phyloP scores from a whole-genome alignment of 2,797 vertebrate genomes.

The Odontamblyopus rebecca region DNA sequence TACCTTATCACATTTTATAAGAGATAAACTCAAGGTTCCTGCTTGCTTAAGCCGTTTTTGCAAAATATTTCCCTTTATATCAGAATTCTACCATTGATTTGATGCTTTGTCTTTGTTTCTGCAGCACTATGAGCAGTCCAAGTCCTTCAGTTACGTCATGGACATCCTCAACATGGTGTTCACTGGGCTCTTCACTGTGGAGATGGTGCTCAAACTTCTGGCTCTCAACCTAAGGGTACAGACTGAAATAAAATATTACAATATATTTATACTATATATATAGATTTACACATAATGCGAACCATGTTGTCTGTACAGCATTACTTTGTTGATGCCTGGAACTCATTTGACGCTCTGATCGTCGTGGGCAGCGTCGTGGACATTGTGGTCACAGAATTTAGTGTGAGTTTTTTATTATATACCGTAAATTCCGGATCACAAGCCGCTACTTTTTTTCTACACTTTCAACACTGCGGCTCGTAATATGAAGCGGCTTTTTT shows the following conservation, averaged over 20 bases:
- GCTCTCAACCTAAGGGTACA: conserved; percentile 93
- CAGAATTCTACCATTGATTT: neutral
- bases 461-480: too few relatives aligned
- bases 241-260: conserved; percentile 21
- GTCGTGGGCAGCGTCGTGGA: conserved; percentile 98
- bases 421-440: too few relatives aligned
- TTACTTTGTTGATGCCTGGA: conserved; percentile 99
- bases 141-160: conserved; percentile 91
- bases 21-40: too few relatives aligned
- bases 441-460: too few relatives aligned
- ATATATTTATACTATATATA: neutral
- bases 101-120: neutral
- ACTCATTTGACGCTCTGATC: conserved; percentile 98
- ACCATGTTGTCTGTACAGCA: conserved; percentile 75
- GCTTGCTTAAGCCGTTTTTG: too few relatives aligned
- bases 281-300: neutral
- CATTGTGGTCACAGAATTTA: conserved; percentile 97
- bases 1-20: neutral
- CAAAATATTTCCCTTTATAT: neutral
- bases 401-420: conserved; percentile 81
- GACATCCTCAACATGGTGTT: conserved; percentile 99
- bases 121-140: conserved; percentile 95
- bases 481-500: too few relatives aligned
- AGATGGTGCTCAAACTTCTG: conserved; percentile 97
- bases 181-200: conserved; percentile 93